phyloP scores from a whole-genome alignment of 2,113 vertebrate genomes.

The Suncus etruscus region DNA sequence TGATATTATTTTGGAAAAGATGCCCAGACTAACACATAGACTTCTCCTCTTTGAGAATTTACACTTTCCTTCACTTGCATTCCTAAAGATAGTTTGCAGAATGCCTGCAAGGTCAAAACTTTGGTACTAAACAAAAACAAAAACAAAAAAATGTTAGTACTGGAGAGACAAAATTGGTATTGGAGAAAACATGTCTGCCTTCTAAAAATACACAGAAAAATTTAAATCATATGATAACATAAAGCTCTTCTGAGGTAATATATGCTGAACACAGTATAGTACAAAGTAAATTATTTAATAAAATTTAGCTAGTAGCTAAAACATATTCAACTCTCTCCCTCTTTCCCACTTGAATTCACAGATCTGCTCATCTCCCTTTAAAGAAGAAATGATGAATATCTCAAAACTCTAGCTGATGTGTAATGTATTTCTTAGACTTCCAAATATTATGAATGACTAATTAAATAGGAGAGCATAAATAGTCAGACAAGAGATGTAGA shows the following conservation, averaged over 20 bases:
- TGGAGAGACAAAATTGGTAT: neutral
- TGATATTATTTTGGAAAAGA: neutral
- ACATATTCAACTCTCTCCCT: neutral
- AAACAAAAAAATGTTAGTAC: neutral
- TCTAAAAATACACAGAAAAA: conserved; percentile 19
- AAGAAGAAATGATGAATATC: neutral
- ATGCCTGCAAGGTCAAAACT: neutral
- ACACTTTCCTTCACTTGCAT: neutral
- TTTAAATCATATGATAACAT: neutral
- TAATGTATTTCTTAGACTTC: neutral
- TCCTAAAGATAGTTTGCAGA: neutral
- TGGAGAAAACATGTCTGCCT: neutral
- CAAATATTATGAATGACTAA: conserved; percentile 4
- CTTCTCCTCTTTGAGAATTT: neutral
- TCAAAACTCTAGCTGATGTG: neutral
- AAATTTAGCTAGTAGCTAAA: conserved; percentile 8
- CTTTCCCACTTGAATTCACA: neutral
- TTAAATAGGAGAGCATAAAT: neutral
- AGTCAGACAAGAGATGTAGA: neutral
- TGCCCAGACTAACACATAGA: neutral
- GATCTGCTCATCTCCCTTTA: neutral
- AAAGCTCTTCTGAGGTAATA: neutral
- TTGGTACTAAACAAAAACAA: neutral
- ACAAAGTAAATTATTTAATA: neutral
- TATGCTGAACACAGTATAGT: neutral